Conservation (phyloP, 53 echinoderm and acorn worm species). For the Echinarachnius parma region DNA sequence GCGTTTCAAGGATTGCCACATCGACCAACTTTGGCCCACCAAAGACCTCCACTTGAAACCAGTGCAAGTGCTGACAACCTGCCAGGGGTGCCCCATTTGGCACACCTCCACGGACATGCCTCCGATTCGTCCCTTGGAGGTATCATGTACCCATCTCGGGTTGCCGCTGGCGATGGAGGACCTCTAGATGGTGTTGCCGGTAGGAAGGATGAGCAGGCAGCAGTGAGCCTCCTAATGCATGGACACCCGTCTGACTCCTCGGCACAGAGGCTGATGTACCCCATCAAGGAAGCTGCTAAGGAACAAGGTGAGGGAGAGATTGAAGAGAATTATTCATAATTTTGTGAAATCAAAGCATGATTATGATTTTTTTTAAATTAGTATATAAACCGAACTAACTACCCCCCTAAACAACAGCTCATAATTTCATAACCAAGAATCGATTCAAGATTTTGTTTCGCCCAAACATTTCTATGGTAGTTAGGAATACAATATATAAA, state of each 20-base stretch:
- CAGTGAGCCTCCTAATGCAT: background rate
- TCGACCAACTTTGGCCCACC: conserved; percentile 17
- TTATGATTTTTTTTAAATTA: no score
- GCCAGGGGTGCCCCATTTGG: conserved; percentile 5
- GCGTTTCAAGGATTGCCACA: conserved; percentile 19
- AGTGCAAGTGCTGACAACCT: background rate
- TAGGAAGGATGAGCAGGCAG: background rate
- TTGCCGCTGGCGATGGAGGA: background rate
- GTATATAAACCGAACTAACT: no score
- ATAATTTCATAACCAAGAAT: no score
- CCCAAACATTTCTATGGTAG: no score
- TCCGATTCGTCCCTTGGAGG: conserved; percentile 59
- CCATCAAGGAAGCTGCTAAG: background rate
- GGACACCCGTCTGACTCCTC: conserved; percentile 72
- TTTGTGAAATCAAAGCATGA: no score
- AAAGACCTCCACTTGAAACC: background rate
- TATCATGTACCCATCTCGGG: conserved; percentile 54
- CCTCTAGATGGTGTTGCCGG: background rate
- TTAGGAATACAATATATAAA: no score
- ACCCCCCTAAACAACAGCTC: no score
- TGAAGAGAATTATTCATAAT: no score
- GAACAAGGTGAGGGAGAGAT: conserved; percentile 20
- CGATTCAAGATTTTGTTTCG: no score
- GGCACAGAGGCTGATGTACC: conserved; percentile 67
- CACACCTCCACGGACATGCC: conserved; percentile 52